These are phyloP conservation scores for Rhinichthys klamathensis DNA, from an alignment of 2,113 vertebrate species.

Conservation along the genomic window DNA sequence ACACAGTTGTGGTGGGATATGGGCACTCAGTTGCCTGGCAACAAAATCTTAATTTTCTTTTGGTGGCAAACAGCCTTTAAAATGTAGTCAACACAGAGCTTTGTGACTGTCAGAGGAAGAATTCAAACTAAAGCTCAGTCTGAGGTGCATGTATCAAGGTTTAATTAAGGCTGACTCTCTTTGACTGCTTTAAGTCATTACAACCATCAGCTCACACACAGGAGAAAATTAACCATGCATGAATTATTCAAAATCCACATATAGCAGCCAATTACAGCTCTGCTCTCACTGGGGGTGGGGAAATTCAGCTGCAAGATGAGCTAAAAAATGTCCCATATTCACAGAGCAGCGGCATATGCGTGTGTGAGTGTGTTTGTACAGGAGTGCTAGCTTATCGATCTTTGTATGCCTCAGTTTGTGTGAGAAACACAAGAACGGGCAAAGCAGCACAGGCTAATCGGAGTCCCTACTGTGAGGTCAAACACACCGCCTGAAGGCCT, in stretches of 20 bases:
- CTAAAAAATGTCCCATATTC: conserved; percentile 66
- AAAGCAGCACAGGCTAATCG: conserved; percentile 56
- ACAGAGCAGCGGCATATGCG: conserved; percentile 58
- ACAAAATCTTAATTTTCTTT: conserved; percentile 43
- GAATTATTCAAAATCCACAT: conserved; percentile 77
- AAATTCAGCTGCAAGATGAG: conserved; percentile 54
- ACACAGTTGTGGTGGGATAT: conserved; percentile 16
- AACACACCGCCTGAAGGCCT: conserved; percentile 61
- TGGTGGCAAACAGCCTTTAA: conserved; percentile 27
- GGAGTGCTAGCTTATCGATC: background rate
- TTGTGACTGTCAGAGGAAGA: background rate
- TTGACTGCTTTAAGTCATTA: conserved; percentile 66
- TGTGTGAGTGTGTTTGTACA: conserved; percentile 26
- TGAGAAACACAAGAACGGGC: conserved; percentile 57
- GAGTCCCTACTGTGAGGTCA: conserved; percentile 63
- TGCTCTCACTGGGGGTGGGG: conserved; percentile 10
- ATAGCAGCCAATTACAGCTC: conserved; percentile 72
- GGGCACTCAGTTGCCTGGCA: conserved; percentile 46
- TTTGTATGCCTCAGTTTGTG: conserved; percentile 37
- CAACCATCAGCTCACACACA: conserved; percentile 61
- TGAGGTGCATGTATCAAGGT: background rate
- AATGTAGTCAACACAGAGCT: background rate
- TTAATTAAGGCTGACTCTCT: conserved; percentile 51
- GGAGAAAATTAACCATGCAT: conserved; percentile 71
- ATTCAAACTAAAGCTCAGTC: background rate